Percentiles rank a stretch among this genome's conserved stretches.
Evolutionary conservation across 2,113 vertebrate species (phyloP).

Genomic region (Falcunculus frontatus): DNA sequence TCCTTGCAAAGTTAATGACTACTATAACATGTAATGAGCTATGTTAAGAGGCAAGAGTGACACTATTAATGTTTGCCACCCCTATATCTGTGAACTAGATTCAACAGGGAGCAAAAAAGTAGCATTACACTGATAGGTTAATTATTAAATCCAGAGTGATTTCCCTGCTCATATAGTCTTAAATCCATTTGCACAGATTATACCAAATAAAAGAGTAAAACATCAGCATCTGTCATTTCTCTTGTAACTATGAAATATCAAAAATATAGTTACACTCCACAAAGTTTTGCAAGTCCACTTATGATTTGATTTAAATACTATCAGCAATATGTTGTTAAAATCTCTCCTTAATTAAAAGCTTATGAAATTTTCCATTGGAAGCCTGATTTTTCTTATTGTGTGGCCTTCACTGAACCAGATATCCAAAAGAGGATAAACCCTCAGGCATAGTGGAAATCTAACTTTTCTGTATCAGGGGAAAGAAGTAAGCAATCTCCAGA

Average conservation of each 20-base stretch:
- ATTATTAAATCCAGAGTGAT: background rate
- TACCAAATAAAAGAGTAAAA: background rate
- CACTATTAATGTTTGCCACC: background rate
- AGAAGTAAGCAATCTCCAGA: background rate
- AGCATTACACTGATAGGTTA: background rate
- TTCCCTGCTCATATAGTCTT: background rate
- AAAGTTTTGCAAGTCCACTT: background rate
- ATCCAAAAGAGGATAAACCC: background rate
- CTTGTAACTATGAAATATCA: background rate
- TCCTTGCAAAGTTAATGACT: slow-evolving; percentile 4
- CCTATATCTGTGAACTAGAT: background rate
- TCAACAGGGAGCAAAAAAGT: background rate
- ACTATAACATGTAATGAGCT: background rate
- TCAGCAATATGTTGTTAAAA: background rate
- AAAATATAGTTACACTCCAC: background rate
- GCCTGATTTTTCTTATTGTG: background rate
- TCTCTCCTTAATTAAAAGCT: background rate
- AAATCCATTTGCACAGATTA: background rate
- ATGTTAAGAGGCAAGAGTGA: background rate
- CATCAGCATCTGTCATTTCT: background rate
- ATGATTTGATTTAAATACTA: background rate
- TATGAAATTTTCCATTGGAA: background rate
- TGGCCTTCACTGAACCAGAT: background rate
- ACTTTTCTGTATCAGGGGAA: background rate
- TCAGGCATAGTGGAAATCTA: background rate